Conservation (phyloP, 2,113 vertebrate species). For the Tamias sibiricus region DNA sequence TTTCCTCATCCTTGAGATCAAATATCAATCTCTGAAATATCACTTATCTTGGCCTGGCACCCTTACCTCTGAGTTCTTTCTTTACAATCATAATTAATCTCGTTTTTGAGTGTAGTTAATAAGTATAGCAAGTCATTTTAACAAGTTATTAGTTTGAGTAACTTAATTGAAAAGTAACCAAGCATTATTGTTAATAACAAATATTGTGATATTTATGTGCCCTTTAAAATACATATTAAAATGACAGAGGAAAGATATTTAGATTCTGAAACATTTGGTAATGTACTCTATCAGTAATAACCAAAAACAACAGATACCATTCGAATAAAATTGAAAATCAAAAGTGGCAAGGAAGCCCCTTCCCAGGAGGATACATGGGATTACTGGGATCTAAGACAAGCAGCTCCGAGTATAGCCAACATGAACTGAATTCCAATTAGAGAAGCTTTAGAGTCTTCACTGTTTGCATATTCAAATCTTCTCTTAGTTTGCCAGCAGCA, state of each 20-base stretch:
- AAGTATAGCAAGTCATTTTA: neutral
- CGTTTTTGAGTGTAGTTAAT: neutral
- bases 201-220: neutral
- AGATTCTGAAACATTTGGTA: slow-evolving; percentile 48
- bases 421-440: slow-evolving; percentile 80
- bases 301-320: neutral
- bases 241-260: neutral
- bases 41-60: neutral
- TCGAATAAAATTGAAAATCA: slow-evolving; percentile 66
- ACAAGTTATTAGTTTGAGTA: neutral
- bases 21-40: neutral
- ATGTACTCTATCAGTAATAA: neutral
- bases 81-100: neutral
- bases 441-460: slow-evolving; percentile 62
- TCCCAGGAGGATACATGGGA: slow-evolving; percentile 35
- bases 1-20: neutral
- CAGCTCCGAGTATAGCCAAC: slow-evolving; percentile 53
- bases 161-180: neutral
- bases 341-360: neutral
- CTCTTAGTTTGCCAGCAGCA: slow-evolving; percentile 79
- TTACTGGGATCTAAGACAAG: slow-evolving; percentile 60
- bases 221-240: neutral
- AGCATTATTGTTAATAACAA: slow-evolving; percentile 22
- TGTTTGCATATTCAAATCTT: slow-evolving; percentile 83
- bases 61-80: neutral